phyloP scores from a whole-genome alignment of 2,888 invertebrate species.

The Macropis europaea region DNA sequence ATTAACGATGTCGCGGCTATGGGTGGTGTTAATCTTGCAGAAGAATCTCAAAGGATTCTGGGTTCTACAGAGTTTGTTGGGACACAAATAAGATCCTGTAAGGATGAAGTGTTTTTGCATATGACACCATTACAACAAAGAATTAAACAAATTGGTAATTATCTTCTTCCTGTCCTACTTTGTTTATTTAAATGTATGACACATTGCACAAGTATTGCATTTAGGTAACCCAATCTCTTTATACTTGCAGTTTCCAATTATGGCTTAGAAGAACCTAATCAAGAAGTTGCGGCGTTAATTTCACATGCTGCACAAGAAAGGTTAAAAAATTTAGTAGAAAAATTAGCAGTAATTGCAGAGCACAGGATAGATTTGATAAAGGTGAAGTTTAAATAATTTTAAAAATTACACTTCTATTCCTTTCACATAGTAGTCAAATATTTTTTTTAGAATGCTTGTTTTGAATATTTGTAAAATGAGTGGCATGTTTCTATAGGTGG shows the following conservation, averaged over 20 bases:
- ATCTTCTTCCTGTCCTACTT: neutral
- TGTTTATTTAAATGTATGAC: neutral
- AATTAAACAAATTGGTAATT: constrained; percentile 86
- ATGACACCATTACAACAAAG: constrained; percentile 88
- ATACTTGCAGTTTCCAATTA: constrained; percentile 83
- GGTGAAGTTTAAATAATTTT: constrained; percentile 79
- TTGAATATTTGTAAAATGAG: neutral
- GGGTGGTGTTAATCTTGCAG: constrained; percentile 98
- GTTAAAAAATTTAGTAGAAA: constrained; percentile 93
- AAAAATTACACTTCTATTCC: neutral
- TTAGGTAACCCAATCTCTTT: constrained; percentile 5
- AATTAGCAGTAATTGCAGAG: constrained; percentile 95
- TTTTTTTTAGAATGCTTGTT: neutral
- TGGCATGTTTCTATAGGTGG: constrained; percentile 82
- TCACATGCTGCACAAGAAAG: constrained; percentile 97
- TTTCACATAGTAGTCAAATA: constrained; percentile 24
- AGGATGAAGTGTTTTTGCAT: constrained; percentile 94
- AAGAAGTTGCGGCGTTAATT: constrained; percentile 93
- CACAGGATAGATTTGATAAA: constrained; percentile 96
- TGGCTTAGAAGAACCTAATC: constrained; percentile 91
- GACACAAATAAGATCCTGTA: constrained; percentile 93
- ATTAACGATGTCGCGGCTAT: constrained; percentile 99
- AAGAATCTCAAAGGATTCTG: constrained; percentile 96
- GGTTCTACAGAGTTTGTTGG: constrained; percentile 94
- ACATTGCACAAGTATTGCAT: neutral